Evolutionary conservation across 2,888 invertebrate genomes (phyloP), one percentile per base, ranked within the genome.

Genomic region (Zygaena filipendulae): DNA sequence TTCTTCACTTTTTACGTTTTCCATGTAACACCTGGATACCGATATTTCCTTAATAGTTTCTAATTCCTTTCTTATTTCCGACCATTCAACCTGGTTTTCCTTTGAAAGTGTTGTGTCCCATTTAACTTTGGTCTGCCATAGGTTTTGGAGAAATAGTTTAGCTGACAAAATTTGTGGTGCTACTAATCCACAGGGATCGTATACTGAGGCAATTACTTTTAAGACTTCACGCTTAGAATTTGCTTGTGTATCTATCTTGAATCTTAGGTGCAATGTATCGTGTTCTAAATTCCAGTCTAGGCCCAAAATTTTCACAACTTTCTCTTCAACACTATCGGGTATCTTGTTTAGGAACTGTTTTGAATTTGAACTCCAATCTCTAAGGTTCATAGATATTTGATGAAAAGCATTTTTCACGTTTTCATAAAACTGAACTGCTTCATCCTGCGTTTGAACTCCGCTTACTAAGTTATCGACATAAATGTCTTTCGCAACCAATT

Each of bases 401-500:
- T 8, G 31, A 36, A 3, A 22, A 11, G 5, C 6, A 6, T 7
- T 21, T 29, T 7, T 23, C 23, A 2, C 23, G n/a, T 5, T 25
- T 9, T 18, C 11, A 27, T 18, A 26, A n/a, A n/a, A n/a, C n/a
- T n/a, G n/a, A 8, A 22, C 6, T 4, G 4, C 3, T 4, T 23
- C 31, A 14, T 23, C 8, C 12, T n/a, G 22, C 9, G 23, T 28
- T n/a, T n/a, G n/a, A n/a, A n/a, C n/a, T n/a, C n/a, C n/a, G n/a
- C n/a, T n/a, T 3, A n/a, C n/a, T n/a, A n/a, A n/a, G n/a, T 32
- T 35, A 10, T 37, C 32, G 1, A 39, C 36, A 27, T 39, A 39
- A 19, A 18, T 13, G 10, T 30, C 6, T 5, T 27, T 9, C 20
- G 6, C n/a, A n/a, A n/a, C n/a, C n/a, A n/a, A n/a, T n/a, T n/a